Conservation (phyloP, 2,113 vertebrate species). For the Sylvietta virens region DNA sequence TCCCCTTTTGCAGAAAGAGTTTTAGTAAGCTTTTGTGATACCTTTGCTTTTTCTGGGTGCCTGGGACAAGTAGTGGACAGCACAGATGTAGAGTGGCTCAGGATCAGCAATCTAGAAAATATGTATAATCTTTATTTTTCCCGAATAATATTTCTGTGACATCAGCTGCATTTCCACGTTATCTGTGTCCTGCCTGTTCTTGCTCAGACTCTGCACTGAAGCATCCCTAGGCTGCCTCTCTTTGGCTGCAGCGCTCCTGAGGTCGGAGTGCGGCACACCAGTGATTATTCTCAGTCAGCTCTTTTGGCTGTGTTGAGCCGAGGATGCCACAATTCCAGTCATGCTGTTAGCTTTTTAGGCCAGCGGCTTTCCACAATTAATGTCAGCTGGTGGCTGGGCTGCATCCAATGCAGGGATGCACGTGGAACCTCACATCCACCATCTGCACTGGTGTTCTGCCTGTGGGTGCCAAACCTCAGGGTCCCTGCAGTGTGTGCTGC, state of each 20-base stretch:
- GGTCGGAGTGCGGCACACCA: background rate
- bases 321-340: background rate
- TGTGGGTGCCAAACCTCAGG: background rate
- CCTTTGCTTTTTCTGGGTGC: background rate
- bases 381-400: background rate
- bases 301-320: background rate
- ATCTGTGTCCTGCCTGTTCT: background rate
- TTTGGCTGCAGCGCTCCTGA: background rate
- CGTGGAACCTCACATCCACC: background rate
- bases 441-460: background rate
- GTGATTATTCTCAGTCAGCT: background rate
- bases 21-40: background rate
- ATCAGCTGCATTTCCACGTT: background rate
- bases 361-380: background rate
- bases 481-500: background rate
- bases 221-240: background rate
- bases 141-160: background rate
- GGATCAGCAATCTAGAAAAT: background rate
- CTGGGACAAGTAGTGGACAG: background rate
- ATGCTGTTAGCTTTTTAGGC: background rate
- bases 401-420: background rate
- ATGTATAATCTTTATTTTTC: background rate
- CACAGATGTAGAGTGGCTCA: background rate
- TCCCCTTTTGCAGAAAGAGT: background rate
- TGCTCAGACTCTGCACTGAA: background rate